These are phyloP conservation scores for Ibidorhyncha struthersii DNA, from an alignment of 2,113 vertebrate genomes.

Conservation along the genomic window DNA sequence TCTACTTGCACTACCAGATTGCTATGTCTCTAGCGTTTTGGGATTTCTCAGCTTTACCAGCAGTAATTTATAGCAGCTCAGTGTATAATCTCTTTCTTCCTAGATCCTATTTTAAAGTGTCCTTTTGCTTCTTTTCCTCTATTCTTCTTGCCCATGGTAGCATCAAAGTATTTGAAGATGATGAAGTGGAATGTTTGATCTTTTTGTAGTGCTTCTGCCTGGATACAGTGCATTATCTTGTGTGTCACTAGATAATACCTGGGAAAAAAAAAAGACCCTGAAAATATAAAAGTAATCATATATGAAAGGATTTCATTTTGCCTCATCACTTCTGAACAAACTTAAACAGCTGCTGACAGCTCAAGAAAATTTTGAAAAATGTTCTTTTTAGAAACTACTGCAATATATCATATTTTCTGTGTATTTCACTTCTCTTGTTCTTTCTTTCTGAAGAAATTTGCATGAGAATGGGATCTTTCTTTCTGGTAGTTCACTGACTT, in stretches of 20 bases:
- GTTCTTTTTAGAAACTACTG: background rate
- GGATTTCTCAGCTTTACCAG: background rate
- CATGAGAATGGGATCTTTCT: background rate
- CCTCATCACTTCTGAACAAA: conserved; percentile 41
- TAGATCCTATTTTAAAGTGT: background rate
- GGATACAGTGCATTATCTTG: conserved; percentile 16
- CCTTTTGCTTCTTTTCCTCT: conserved; percentile 1
- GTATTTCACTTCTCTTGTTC: background rate
- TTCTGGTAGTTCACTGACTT: background rate
- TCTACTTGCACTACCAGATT: background rate
- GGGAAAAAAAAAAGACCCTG: background rate
- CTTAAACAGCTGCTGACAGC: conserved; percentile 45
- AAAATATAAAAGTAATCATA: conserved; percentile 62
- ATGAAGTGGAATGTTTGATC: conserved; percentile 53
- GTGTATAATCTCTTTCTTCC: conserved; percentile 37
- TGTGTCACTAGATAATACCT: conserved; percentile 21
- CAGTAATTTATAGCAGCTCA: conserved; percentile 11
- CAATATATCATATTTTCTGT: background rate
- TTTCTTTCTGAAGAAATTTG: background rate
- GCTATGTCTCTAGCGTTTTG: background rate
- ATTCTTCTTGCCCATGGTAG: conserved; percentile 40
- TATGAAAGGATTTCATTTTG: conserved; percentile 40
- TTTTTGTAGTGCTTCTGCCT: conserved; percentile 33
- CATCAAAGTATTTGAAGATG: conserved; percentile 44
- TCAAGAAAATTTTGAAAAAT: conserved; percentile 29